Evolutionary conservation across 1,140 invertebrate genomes (phyloP).

Genomic region (Macrocentrus cingulum): DNA sequence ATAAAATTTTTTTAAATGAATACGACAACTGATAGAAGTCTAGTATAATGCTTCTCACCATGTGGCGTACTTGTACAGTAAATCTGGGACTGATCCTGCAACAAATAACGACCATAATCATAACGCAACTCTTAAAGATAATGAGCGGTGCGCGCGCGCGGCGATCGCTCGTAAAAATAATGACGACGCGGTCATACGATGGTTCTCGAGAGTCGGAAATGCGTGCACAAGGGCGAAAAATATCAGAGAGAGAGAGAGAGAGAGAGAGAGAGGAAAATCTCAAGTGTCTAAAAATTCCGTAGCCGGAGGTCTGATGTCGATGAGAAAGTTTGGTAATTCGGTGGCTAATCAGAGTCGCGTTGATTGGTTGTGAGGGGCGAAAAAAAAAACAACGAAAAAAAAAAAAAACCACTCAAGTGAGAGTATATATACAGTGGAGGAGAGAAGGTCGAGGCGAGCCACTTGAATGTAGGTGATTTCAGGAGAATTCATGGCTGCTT

Average conservation of each 20-base stretch:
- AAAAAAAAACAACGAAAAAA: neutral
- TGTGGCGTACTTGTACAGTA: constrained; percentile 6
- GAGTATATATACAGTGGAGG: neutral
- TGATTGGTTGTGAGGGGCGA: too few relatives aligned
- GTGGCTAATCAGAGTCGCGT: too few relatives aligned
- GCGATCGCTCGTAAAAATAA: constrained; percentile 53
- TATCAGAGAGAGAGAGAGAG: too few relatives aligned
- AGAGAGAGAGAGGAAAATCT: neutral
- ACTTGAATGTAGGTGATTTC: constrained; percentile 52
- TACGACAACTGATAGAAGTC: too few relatives aligned
- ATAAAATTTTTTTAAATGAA: too few relatives aligned
- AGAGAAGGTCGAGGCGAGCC: constrained; percentile 3
- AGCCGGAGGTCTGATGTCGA: too few relatives aligned
- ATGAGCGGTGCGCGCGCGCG: constrained; percentile 47
- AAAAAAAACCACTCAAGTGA: neutral
- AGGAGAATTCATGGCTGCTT: constrained; percentile 57
- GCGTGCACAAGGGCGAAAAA: too few relatives aligned
- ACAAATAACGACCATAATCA: constrained; percentile 37
- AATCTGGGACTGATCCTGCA: constrained; percentile 29
- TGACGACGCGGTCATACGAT: constrained; percentile 36
- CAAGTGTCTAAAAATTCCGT: neutral
- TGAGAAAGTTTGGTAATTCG: neutral
- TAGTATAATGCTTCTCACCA: neutral
- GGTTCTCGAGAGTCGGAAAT: too few relatives aligned
- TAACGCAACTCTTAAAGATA: constrained; percentile 48